These are phyloP conservation scores for Melanotaenia nigrans DNA, from an alignment of 2,797 vertebrate species.

Conservation along the genomic window DNA sequence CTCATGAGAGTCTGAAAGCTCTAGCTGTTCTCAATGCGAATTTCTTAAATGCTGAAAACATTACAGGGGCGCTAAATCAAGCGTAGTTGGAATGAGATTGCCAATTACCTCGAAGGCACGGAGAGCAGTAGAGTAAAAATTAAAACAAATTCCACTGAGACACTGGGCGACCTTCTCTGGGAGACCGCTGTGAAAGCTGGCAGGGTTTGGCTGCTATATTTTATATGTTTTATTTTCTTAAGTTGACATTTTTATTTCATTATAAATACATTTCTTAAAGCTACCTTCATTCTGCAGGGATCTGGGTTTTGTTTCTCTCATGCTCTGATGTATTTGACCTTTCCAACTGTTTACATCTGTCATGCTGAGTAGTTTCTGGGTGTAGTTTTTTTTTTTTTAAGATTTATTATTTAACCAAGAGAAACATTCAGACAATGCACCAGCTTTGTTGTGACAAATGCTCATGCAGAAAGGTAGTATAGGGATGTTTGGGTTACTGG, in stretches of 20 bases:
- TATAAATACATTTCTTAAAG: conserved; percentile 72
- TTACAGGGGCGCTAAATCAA: conserved; percentile 74
- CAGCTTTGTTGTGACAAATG: conserved; percentile 45
- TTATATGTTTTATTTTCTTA: conserved; percentile 73
- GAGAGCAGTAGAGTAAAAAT: conserved; percentile 59
- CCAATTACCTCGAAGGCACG: conserved; percentile 73
- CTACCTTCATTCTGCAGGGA: conserved; percentile 34
- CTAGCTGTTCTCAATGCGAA: conserved; percentile 57
- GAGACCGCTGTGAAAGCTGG: conserved; percentile 48
- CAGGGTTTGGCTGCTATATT: conserved; percentile 67
- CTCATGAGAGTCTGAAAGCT: conserved; percentile 43
- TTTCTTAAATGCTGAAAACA: conserved; percentile 69
- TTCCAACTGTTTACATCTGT: conserved; percentile 40
- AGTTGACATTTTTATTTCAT: conserved; percentile 75
- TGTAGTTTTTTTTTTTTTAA: conserved; percentile 18
- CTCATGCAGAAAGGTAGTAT: conserved; percentile 13
- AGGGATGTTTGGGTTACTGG: conserved; percentile 28
- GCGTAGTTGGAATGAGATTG: conserved; percentile 76
- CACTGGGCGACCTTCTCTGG: conserved; percentile 53
- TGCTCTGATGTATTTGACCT: conserved; percentile 56
- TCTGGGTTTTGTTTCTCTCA: conserved; percentile 48
- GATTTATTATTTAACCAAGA: conserved; percentile 38
- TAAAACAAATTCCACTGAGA: conserved; percentile 71
- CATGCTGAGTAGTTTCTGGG: conserved; percentile 45
- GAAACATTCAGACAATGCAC: conserved; percentile 28